These are phyloP conservation scores for Poeciliopsis turrubarensis DNA, from an alignment of 2,113 vertebrate species.

Conservation along the genomic window DNA sequence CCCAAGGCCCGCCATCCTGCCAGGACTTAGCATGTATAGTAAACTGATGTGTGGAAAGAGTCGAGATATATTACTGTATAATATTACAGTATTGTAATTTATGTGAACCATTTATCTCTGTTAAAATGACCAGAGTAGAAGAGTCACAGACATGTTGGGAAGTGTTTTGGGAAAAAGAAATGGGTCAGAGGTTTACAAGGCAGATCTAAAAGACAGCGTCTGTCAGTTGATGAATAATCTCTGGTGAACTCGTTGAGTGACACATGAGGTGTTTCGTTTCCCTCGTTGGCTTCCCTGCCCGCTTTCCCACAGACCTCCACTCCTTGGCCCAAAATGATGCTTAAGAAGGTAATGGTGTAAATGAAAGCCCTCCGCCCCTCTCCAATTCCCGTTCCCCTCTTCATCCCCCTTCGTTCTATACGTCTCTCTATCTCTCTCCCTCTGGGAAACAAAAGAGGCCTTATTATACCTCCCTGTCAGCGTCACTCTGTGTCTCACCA, in stretches of 20 bases:
- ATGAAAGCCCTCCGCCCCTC: slow-evolving; percentile 68
- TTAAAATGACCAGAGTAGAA: neutral
- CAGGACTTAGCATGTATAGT: no score
- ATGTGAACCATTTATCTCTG: neutral
- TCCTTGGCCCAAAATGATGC: slow-evolving; percentile 78
- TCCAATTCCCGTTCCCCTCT: neutral
- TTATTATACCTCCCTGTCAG: slow-evolving; percentile 78
- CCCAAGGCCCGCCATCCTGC: no score
- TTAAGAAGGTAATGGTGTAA: slow-evolving; percentile 86
- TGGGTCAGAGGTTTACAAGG: neutral
- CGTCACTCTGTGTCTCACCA: slow-evolving; percentile 69
- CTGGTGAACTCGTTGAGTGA: slow-evolving; percentile 69
- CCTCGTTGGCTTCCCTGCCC: slow-evolving; percentile 43
- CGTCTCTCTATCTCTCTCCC: slow-evolving; percentile 57
- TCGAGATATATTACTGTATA: neutral
- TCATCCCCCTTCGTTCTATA: slow-evolving; percentile 35
- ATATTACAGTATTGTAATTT: neutral
- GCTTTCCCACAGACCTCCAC: slow-evolving; percentile 77
- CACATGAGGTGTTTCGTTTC: slow-evolving; percentile 65
- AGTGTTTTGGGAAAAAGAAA: slow-evolving; percentile 8
- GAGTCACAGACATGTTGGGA: no score
- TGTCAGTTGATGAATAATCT: slow-evolving; percentile 6
- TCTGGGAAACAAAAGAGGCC: slow-evolving; percentile 76
- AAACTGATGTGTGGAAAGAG: no score
- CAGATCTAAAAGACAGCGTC: slow-evolving; percentile 8